Conservation (phyloP, 2,113 vertebrate species). For the Syngnathus scovelli region DNA sequence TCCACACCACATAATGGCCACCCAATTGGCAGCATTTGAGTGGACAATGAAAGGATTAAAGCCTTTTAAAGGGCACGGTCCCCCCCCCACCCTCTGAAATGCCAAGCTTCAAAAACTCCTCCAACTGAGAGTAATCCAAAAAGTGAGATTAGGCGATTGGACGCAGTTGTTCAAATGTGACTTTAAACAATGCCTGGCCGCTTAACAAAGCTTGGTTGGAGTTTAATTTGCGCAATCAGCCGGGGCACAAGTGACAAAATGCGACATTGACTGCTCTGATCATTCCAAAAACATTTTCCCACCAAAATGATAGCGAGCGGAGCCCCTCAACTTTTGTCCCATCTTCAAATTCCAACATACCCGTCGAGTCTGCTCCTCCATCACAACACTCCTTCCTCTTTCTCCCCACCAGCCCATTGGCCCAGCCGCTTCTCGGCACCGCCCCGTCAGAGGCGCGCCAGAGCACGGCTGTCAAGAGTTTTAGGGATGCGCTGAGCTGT, state of each 20-base stretch:
- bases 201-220: no score
- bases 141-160: conserved; percentile 18
- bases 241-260: no score
- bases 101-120: conserved; percentile 21
- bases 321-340: conserved; percentile 2
- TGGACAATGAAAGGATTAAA: conserved; percentile 59
- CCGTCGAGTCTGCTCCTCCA: conserved; percentile 17
- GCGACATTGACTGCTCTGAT: no score
- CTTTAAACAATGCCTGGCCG: no score
- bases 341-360: conserved; percentile 26
- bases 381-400: conserved; percentile 27
- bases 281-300: no score
- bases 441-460: conserved; percentile 26
- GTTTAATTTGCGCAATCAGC: no score
- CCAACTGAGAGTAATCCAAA: conserved; percentile 20
- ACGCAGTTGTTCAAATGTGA: no score
- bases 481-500: conserved; percentile 71
- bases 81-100: neutral
- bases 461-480: conserved; percentile 69
- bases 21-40: conserved; percentile 46
- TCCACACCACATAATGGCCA: conserved; percentile 43
- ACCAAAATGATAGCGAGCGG: no score
- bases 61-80: conserved; percentile 28
- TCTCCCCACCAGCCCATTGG: conserved; percentile 17
- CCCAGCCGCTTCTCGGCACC: neutral